Evolutionary conservation across 2,888 invertebrate genomes (phyloP), one percentile per base, ranked within the genome.

Genomic region (Sphaeridia pumilis): DNA sequence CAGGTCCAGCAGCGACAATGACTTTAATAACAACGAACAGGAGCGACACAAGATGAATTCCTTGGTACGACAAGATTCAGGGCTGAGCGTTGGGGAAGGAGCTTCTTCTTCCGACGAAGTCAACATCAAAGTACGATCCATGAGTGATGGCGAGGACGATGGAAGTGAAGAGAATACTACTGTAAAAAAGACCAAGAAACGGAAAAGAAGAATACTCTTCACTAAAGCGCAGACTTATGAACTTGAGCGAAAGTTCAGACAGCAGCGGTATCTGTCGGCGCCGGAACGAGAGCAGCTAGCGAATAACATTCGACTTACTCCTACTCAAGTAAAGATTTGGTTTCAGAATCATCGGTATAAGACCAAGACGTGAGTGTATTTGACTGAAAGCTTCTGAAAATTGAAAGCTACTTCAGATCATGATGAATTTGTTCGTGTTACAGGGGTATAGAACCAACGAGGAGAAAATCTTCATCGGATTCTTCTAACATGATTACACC

Each of bases 211-310:
- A 2, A 95, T 98, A 0, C 77, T 98, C 1, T 98, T 98, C 73
- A 93, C 94, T 47, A 97, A 95, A 73, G 88, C 90, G 0, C 97
- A 97, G 70, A 97, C 95, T 0, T 95, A 87, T 73, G 95, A 97
- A 70, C 71, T 97, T 61, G 95, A 97, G 70, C 75, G 93, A 68
- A 78, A 95, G 58, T 97, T 97, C 72, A 78, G 93, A 2, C 93
- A 94, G 69, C 97, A 98, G 71, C 76, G 93, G 61, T 98, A 98
- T 72, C 76, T 98, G 17, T 94, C 94, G 2, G 98, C 97, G 0
- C 97, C 97, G 0, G 98, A 98, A 71, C 74, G 98, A 31, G 98
- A 98, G 69, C 94, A 95, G 69, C 75, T 98, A 61, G 97, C 98
- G 2, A 87, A 87, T 59, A 77, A 93, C 66, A 97, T 98, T 60